phyloP scores from a whole-genome alignment of 2,888 invertebrate species.

The Aricia artaxerxes region DNA sequence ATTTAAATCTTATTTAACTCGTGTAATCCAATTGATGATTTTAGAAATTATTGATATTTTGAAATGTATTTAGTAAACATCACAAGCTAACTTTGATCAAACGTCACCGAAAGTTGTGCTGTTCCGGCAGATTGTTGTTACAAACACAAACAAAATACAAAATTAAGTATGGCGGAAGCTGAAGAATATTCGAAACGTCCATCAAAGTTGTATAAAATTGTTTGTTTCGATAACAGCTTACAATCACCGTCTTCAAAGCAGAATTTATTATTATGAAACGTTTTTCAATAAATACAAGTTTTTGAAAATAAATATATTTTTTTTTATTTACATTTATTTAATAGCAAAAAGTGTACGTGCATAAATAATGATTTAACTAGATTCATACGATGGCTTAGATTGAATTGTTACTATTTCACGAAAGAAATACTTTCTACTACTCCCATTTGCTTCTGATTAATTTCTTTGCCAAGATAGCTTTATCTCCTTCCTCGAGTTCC shows the following conservation, averaged over 20 bases:
- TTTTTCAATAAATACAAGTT: background rate
- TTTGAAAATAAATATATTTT: background rate
- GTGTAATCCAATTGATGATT: background rate
- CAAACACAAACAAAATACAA: constrained; percentile 3
- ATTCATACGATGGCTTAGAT: no score
- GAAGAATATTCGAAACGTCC: background rate
- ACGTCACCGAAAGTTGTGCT: background rate
- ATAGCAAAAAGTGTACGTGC: no score
- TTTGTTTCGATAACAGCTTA: constrained; percentile 9
- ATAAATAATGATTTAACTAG: no score
- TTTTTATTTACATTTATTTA: no score
- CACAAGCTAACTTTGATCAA: constrained; percentile 3
- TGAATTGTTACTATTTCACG: no score
- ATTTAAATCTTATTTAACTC: no score
- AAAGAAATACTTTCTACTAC: no score
- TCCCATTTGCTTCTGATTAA: no score
- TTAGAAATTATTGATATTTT: background rate
- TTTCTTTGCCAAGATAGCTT: no score
- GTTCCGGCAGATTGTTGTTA: background rate
- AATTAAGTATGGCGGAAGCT: constrained; percentile 1
- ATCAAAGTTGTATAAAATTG: constrained; percentile 3
- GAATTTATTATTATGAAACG: background rate
- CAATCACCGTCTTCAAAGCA: background rate
- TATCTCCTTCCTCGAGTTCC: no score
- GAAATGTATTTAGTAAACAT: background rate